Conservation (phyloP, 1,140 invertebrate species). For the Cataglyphis hispanica region DNA sequence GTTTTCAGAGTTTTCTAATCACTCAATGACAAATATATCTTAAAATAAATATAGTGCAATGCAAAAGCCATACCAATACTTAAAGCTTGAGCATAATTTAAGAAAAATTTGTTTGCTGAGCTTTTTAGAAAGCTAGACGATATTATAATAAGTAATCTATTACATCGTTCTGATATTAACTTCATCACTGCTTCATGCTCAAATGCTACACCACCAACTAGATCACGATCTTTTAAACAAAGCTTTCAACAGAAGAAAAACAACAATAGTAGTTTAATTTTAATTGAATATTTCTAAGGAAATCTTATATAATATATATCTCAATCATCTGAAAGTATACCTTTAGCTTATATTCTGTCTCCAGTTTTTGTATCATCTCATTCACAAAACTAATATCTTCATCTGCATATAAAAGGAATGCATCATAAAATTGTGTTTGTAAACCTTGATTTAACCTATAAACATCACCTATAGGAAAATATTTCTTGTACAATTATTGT, state of each 20-base stretch:
- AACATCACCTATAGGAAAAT: constrained; percentile 85
- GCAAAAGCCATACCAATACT: constrained; percentile 88
- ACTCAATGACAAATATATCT: background rate
- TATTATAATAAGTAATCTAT: constrained; percentile 90
- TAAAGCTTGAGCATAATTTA: constrained; percentile 91
- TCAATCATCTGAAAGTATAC: constrained; percentile 80
- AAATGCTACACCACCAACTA: constrained; percentile 89
- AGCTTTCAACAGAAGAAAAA: constrained; percentile 84
- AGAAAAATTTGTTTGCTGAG: constrained; percentile 90
- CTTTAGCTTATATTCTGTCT: constrained; percentile 88
- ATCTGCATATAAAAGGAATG: constrained; percentile 91
- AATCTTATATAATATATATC: background rate
- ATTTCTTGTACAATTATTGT: constrained; percentile 44
- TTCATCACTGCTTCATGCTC: constrained; percentile 91
- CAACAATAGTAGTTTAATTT: constrained; percentile 25
- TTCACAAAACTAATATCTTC: constrained; percentile 89
- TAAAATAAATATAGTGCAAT: constrained; percentile 13
- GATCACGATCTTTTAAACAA: constrained; percentile 90
- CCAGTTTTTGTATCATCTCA: constrained; percentile 88
- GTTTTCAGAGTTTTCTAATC: background rate
- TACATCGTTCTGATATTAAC: constrained; percentile 91
- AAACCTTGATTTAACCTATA: constrained; percentile 85
- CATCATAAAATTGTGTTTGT: constrained; percentile 89
- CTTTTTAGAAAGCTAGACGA: constrained; percentile 91
- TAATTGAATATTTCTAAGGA: background rate